Percentiles rank a stretch among this genome's conserved stretches.
phyloP scores from a whole-genome alignment of 92 coral and sea anemone species.

The Porites evermanni region DNA sequence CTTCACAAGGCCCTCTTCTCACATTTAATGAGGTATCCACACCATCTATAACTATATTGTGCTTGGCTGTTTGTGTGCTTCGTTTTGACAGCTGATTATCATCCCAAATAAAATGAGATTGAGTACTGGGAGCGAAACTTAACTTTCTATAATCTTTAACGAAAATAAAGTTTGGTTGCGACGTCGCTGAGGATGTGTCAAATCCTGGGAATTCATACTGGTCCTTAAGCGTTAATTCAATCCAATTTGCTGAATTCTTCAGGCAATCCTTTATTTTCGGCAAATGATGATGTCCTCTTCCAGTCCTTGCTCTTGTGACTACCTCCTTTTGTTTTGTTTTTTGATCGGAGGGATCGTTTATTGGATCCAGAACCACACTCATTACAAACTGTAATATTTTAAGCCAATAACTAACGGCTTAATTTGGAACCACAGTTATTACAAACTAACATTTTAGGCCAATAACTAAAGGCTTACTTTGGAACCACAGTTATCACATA shows the following conservation, averaged over 20 bases:
- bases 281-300: constrained; percentile 62
- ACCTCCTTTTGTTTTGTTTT: constrained; percentile 3
- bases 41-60: constrained; percentile 20
- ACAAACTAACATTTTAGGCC: no score
- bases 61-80: constrained; percentile 50
- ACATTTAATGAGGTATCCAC: constrained; percentile 30
- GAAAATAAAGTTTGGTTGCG: constrained; percentile 3
- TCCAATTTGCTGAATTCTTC: constrained; percentile 32
- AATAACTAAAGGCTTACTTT: no score
- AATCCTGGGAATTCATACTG: constrained; percentile 73
- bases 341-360: constrained; percentile 23
- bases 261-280: constrained; percentile 56
- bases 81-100: constrained; percentile 60
- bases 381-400: no score
- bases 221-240: constrained; percentile 23
- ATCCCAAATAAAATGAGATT: constrained; percentile 58
- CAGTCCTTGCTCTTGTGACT: constrained; percentile 15
- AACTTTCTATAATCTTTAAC: constrained; percentile 17
- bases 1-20: constrained; percentile 63
- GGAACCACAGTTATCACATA: no score
- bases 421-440: no score
- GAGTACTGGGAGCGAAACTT: constrained; percentile 21
- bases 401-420: no score
- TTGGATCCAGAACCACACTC: constrained; percentile 28
- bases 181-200: constrained; percentile 11